Conservation (phyloP, 2,797 vertebrate species). For the Artibeus jamaicensis region DNA sequence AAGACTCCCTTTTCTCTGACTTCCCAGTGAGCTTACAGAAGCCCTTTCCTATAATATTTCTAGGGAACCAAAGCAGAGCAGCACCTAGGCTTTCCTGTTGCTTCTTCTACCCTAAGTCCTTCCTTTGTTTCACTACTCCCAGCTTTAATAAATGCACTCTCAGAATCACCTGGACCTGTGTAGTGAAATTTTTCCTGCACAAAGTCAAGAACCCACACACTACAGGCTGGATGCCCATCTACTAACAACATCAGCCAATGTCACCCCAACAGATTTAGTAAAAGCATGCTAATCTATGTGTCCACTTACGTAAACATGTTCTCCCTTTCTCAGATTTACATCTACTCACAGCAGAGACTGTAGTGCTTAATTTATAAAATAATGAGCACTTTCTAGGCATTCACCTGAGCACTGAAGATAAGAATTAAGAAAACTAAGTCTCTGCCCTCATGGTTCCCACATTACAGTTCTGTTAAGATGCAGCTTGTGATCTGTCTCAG, state of each 20-base stretch:
- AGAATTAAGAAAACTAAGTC: neutral
- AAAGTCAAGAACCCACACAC: too few species aligned
- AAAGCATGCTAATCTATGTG: neutral
- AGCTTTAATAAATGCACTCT: too few species aligned
- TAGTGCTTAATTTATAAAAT: neutral
- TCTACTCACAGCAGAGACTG: neutral
- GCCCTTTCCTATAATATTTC: too few species aligned
- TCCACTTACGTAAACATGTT: neutral
- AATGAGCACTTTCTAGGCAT: neutral
- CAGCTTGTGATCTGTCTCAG: neutral
- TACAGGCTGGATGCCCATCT: too few species aligned
- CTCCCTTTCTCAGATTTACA: neutral
- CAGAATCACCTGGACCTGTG: too few species aligned
- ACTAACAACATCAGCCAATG: neutral
- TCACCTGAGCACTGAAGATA: neutral
- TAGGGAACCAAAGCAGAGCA: too few species aligned
- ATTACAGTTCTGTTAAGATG: neutral
- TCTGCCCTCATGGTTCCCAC: neutral
- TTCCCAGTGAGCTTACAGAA: too few species aligned
- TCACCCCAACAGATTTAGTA: neutral
- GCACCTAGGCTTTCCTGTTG: too few species aligned
- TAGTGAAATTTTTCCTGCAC: too few species aligned
- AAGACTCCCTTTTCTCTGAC: too few species aligned
- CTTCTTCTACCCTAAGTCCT: too few species aligned
- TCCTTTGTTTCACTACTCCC: too few species aligned